Conservation (phyloP, 2,888 invertebrate genomes). For the Troides helena region DNA sequence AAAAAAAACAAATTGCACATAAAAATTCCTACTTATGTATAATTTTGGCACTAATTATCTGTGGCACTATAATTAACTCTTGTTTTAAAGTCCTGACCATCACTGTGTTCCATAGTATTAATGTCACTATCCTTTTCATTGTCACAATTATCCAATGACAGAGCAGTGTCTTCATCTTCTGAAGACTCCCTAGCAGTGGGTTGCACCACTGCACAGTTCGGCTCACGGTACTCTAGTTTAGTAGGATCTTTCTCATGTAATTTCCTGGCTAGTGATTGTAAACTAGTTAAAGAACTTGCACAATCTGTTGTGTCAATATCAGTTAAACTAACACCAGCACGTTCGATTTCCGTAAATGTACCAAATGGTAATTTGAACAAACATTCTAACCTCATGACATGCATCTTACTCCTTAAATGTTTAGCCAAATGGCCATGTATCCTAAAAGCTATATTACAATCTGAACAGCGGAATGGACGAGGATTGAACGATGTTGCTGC, state of each 20-base stretch:
- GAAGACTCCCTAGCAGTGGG: constrained; percentile 74
- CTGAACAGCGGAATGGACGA: constrained; percentile 96
- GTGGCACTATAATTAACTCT: constrained; percentile 79
- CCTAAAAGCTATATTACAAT: constrained; percentile 97
- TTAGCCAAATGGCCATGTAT: constrained; percentile 98
- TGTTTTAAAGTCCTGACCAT: constrained; percentile 67
- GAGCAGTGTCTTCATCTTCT: constrained; percentile 74
- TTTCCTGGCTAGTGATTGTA: constrained; percentile 89
- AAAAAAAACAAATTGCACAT: constrained; percentile 75
- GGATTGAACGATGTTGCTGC: constrained; percentile 94
- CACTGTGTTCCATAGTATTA: constrained; percentile 67
- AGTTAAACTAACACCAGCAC: constrained; percentile 92
- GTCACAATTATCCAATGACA: constrained; percentile 58
- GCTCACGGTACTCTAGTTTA: constrained; percentile 84
- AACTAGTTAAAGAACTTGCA: constrained; percentile 94
- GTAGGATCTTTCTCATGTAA: constrained; percentile 90
- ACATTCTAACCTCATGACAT: constrained; percentile 96
- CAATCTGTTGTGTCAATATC: constrained; percentile 98
- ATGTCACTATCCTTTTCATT: constrained; percentile 74
- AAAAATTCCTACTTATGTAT: constrained; percentile 74
- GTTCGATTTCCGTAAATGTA: constrained; percentile 95
- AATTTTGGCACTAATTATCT: constrained; percentile 84
- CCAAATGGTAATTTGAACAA: constrained; percentile 96
- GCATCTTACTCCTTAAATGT: constrained; percentile 97
- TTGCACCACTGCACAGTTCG: constrained; percentile 56